A percentile compares a stretch with the other conserved stretches of the same genome.
Evolutionary conservation across 2,888 invertebrate genomes (phyloP).

Genomic region (Timandra comae): DNA sequence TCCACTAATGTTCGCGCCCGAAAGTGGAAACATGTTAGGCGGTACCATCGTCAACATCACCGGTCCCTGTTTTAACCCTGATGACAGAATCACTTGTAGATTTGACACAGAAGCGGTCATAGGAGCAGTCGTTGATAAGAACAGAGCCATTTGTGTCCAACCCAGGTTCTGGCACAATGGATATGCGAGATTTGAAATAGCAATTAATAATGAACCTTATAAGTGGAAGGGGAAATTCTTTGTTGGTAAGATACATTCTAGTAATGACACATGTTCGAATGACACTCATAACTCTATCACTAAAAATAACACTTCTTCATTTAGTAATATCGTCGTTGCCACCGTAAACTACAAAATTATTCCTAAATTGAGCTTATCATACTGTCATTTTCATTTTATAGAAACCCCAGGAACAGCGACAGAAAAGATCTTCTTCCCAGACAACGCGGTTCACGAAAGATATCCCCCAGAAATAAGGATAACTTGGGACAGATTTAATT

Average conservation of each 20-base stretch:
- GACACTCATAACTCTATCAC: no score
- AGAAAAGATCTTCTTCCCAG: constrained; percentile 89
- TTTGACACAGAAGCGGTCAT: constrained; percentile 88
- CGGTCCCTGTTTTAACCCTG: constrained; percentile 92
- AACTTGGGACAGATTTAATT: constrained; percentile 90
- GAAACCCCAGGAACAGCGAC: constrained; percentile 93
- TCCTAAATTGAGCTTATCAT: no score
- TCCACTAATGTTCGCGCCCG: constrained; percentile 92
- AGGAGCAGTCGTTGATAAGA: constrained; percentile 85
- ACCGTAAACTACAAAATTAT: no score
- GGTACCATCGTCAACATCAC: constrained; percentile 97
- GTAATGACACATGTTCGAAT: no score
- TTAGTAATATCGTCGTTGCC: no score
- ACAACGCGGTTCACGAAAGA: constrained; percentile 82
- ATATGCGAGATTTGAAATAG: constrained; percentile 90
- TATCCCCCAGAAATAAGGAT: constrained; percentile 85
- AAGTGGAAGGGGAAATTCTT: constrained; percentile 95
- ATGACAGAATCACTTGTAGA: constrained; percentile 86
- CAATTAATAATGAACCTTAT: constrained; percentile 87
- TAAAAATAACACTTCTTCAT: no score
- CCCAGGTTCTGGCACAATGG: constrained; percentile 92
- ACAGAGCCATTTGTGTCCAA: constrained; percentile 92
- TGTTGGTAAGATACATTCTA: constrained; percentile 89
- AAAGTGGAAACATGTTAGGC: constrained; percentile 98
- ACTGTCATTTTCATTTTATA: constrained; percentile 41